Conservation (phyloP, 2,797 vertebrate species). For the Echiichthys vipera region DNA sequence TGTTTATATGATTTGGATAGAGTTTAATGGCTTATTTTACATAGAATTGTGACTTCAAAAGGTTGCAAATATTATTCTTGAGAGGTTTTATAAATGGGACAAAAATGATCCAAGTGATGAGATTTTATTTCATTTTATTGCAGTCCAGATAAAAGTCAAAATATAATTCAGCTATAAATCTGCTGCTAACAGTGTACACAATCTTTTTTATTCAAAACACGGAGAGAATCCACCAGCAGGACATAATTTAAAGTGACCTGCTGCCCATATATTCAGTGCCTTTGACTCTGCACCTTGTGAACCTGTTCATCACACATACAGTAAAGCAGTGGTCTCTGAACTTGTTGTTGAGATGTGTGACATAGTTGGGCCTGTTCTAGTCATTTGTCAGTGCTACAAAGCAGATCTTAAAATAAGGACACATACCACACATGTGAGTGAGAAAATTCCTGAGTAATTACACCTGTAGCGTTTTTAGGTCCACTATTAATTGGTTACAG, state of each 20-base stretch:
- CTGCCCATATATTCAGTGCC: slow-evolving; percentile 12
- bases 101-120: not conserved
- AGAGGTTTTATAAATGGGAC: not conserved
- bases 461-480: slow-evolving; percentile 63
- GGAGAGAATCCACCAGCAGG: not conserved
- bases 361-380: slow-evolving; percentile 50
- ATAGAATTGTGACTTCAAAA: not conserved
- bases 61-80: not conserved
- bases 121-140: not conserved
- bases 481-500: slow-evolving; percentile 68
- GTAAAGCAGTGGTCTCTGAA: slow-evolving; percentile 38
- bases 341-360: slow-evolving; percentile 51
- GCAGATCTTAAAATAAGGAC: slow-evolving; percentile 66
- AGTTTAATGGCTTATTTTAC: not conserved
- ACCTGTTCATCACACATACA: slow-evolving; percentile 36
- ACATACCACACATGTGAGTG: slow-evolving; percentile 67
- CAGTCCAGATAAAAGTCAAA: not conserved
- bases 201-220: not conserved
- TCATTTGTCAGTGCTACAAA: slow-evolving; percentile 61
- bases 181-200: not conserved
- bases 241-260: slow-evolving; percentile 28
- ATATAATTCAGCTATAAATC: not conserved
- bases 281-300: not conserved
- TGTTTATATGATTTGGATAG: not conserved
- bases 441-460: slow-evolving; percentile 76